Conservation (phyloP, 30 jellyfish, hydroid and myxozoan species). For the Aurelia sp. region DNA sequence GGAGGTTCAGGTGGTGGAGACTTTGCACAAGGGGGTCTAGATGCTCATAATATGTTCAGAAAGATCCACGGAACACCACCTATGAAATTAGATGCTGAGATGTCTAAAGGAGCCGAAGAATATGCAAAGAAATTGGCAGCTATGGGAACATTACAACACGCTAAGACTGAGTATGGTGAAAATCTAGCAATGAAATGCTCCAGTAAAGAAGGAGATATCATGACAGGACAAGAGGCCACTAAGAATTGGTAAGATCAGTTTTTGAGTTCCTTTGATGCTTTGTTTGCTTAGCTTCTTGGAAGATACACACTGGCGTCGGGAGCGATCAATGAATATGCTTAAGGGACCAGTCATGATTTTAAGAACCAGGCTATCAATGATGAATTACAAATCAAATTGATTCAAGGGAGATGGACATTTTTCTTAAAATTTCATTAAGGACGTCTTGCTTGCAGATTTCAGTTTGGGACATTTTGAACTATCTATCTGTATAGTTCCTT, state of each 20-base stretch:
- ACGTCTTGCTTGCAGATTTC: too few relatives aligned
- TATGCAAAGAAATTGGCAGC: slow-evolving; percentile 83
- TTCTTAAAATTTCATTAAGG: too few relatives aligned
- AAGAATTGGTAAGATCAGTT: slow-evolving; percentile 78
- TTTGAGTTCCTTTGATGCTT: too few relatives aligned
- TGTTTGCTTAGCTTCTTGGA: too few relatives aligned
- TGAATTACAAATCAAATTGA: too few relatives aligned
- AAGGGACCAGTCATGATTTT: too few relatives aligned
- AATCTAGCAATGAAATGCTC: slow-evolving; percentile 89
- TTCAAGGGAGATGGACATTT: too few relatives aligned
- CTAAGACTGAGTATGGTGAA: slow-evolving; percentile 81
- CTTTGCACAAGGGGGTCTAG: slow-evolving; percentile 49
- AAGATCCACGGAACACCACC: slow-evolving; percentile 68
- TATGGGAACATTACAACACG: slow-evolving; percentile 49
- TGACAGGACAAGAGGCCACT: slow-evolving; percentile 97
- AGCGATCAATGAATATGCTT: too few relatives aligned
- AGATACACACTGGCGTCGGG: too few relatives aligned
- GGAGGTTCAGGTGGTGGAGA: slow-evolving; percentile 1
- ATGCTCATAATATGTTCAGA: slow-evolving; percentile 80
- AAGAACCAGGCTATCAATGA: too few relatives aligned
- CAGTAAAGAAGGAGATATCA: slow-evolving; percentile 52
- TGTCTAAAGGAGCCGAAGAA: slow-evolving; percentile 67
- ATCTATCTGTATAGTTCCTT: too few relatives aligned
- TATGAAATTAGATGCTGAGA: slow-evolving; percentile 46
- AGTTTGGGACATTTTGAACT: too few relatives aligned